These are phyloP conservation scores for Matsumyia berberina DNA, from an alignment of 2,888 invertebrate genomes.

Conservation along the genomic window DNA sequence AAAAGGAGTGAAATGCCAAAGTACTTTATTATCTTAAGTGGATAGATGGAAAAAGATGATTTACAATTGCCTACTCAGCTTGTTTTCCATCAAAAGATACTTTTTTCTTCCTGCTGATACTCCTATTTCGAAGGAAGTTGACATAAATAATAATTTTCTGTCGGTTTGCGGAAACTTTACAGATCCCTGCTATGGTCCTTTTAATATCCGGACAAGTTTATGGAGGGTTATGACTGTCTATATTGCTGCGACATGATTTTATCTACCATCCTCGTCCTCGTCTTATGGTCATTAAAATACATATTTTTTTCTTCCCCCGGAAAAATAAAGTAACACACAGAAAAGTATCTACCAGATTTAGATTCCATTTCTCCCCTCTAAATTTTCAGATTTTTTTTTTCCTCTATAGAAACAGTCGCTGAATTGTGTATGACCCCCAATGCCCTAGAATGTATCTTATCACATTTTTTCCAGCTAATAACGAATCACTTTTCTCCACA, in stretches of 20 bases:
- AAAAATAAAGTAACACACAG: conserved; percentile 10
- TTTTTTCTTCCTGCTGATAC: conserved; percentile 3
- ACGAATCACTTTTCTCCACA: conserved; percentile 75
- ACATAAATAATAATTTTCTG: conserved; percentile 35
- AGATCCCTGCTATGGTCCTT: conserved; percentile 30
- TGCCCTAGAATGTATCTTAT: conserved; percentile 69
- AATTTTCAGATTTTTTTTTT: conserved; percentile 5
- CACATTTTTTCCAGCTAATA: conserved; percentile 74
- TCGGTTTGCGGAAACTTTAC: conserved; percentile 36
- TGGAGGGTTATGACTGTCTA: conserved; percentile 64
- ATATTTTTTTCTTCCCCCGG: conserved; percentile 38
- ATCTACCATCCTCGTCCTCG: conserved; percentile 61
- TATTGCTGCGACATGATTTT: conserved; percentile 72
- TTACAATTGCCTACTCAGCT: conserved; percentile 8
- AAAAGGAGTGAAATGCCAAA: conserved; percentile 33
- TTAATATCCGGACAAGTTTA: conserved; percentile 61
- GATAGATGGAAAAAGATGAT: conserved; percentile 2
- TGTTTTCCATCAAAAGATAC: conserved; percentile 10
- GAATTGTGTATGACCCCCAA: conserved; percentile 63
- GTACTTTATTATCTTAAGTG: conserved; percentile 26
- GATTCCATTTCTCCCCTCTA: conserved; percentile 53
- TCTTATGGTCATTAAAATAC: conserved; percentile 60
- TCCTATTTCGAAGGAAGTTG: conserved; percentile 13
- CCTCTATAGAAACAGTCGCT: conserved; percentile 12
- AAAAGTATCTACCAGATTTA: conserved; percentile 10